phyloP scores from a whole-genome alignment of 2,113 vertebrate genomes.

The Phasianus colchicus region DNA sequence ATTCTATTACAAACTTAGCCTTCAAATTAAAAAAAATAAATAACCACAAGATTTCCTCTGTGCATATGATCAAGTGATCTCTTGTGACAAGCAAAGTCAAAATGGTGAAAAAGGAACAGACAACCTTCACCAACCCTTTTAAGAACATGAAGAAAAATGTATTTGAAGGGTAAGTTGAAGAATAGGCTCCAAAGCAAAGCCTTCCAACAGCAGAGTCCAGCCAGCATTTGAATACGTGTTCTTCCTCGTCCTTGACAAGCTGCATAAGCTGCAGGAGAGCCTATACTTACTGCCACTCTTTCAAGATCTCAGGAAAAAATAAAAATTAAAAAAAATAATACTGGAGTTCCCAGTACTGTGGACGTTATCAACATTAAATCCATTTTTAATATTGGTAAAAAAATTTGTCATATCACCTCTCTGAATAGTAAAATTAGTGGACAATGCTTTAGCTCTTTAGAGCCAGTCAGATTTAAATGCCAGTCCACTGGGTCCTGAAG shows the following conservation, averaged over 20 bases:
- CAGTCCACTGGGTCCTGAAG: rapidly evolving
- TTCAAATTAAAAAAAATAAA: neutral
- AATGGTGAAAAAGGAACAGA: neutral
- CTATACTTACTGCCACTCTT: neutral
- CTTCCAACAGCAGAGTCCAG: neutral
- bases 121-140: neutral
- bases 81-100: neutral
- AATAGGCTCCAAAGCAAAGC: neutral
- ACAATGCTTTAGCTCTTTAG: neutral
- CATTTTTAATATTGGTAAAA: neutral
- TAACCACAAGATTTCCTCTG: neutral
- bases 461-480: neutral
- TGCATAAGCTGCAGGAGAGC: neutral
- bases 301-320: neutral
- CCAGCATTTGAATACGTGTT: neutral
- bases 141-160: neutral
- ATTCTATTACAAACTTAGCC: neutral
- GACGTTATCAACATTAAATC: neutral
- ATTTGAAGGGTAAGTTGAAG: neutral
- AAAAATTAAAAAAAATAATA: neutral
- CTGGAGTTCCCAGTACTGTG: neutral
- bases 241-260: neutral
- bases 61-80: neutral
- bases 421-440: neutral
- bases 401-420: neutral